phyloP scores from a whole-genome alignment of 2,797 vertebrate genomes.

The Streptopelia turtur region DNA sequence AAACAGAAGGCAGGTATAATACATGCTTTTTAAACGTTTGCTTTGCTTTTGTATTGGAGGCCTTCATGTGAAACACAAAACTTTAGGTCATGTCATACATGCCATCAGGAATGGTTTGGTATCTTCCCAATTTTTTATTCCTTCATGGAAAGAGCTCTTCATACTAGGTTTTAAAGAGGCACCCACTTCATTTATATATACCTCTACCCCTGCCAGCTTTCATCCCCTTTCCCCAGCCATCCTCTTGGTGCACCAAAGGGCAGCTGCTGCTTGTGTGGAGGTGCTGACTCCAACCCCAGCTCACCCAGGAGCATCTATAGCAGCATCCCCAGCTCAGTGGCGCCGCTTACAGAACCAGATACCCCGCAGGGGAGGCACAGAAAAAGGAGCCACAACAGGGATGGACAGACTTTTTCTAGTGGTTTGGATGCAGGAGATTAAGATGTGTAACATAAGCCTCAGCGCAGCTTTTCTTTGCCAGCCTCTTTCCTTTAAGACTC shows the following conservation, averaged over 20 bases:
- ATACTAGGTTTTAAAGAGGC: neutral
- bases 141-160: neutral
- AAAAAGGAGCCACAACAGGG: fast-evolving
- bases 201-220: neutral
- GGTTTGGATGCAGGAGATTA: neutral
- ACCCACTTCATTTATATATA: neutral
- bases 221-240: neutral
- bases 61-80: neutral
- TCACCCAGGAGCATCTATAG: neutral
- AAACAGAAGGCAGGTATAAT: neutral
- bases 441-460: neutral
- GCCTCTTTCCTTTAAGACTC: neutral
- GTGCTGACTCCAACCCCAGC: neutral
- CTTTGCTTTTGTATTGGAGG: neutral
- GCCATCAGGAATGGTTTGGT: neutral
- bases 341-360: neutral
- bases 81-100: fast-evolving
- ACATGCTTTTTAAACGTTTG: too few species aligned
- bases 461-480: neutral
- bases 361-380: fast-evolving
- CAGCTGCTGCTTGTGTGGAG: neutral
- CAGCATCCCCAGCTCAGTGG: neutral
- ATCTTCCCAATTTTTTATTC: neutral
- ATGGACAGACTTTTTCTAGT: neutral
- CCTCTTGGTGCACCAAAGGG: fast-evolving